phyloP scores from a whole-genome alignment of 2,797 vertebrate species.

The Dendrocincla tyrannina region DNA sequence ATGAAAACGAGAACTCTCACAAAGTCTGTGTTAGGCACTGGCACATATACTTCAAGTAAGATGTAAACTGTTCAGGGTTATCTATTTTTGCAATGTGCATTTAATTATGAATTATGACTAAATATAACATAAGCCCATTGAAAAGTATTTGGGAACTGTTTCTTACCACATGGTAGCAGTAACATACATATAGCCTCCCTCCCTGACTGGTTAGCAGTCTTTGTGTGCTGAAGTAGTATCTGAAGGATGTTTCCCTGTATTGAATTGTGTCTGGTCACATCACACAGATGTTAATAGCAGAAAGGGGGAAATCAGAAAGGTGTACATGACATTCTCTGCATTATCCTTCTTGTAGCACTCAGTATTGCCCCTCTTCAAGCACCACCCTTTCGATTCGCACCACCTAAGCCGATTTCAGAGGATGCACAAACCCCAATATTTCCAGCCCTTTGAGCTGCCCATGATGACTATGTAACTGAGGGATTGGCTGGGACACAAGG shows the following conservation, averaged over 20 bases:
- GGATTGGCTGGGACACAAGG: not conserved
- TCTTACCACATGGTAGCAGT: not conserved
- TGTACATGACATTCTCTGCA: not conserved
- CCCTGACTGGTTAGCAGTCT: not conserved
- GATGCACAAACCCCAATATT: not conserved
- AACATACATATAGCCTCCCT: not conserved
- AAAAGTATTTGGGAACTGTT: not conserved
- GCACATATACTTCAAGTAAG: not conserved
- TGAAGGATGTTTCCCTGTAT: not conserved
- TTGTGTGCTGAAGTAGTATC: not conserved
- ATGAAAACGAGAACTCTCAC: not conserved
- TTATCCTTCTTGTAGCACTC: not conserved
- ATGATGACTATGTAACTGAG: not conserved
- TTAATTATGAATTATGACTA: not conserved
- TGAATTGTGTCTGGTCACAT: not conserved
- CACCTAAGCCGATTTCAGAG: not conserved
- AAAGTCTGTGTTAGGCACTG: not conserved
- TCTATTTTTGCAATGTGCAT: not conserved
- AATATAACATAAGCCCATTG: not conserved
- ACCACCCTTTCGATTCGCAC: too few species aligned
- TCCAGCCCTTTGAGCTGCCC: not conserved
- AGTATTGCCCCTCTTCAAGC: accelerated
- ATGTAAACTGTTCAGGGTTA: not conserved
- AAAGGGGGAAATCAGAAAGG: not conserved
- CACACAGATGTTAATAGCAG: not conserved